Evolutionary conservation across 1,140 invertebrate genomes (phyloP).

Genomic region (Riptortus pedestris): DNA sequence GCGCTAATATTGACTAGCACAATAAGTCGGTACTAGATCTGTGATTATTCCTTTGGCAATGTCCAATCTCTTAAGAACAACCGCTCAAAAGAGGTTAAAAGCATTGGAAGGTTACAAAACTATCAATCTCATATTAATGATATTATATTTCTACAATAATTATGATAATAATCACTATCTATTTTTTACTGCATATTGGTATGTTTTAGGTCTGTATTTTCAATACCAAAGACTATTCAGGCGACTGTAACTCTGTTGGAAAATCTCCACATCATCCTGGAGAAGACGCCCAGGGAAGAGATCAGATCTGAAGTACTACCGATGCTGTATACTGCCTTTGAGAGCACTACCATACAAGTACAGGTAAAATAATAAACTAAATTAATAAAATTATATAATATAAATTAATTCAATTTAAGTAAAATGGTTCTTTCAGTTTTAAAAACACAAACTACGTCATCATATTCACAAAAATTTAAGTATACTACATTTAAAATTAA

Average conservation of each 20-base stretch:
- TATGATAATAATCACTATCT: not conserved
- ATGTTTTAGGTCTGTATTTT: conserved; percentile 55
- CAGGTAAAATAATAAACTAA: conserved; percentile 64
- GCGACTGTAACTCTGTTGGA: conserved; percentile 83
- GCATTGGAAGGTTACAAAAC: too few relatives aligned
- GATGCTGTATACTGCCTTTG: conserved; percentile 78
- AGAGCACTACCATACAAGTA: conserved; percentile 82
- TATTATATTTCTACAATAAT: not conserved
- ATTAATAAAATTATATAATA: conserved; percentile 7
- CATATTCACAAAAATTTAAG: too few relatives aligned
- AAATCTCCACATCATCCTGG: conserved; percentile 80
- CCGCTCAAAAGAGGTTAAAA: too few relatives aligned
- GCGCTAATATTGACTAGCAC: too few relatives aligned
- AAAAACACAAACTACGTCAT: too few relatives aligned
- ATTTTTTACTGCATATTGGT: too few relatives aligned
- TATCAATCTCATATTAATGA: too few relatives aligned
- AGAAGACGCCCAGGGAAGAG: conserved; percentile 74
- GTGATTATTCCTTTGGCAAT: too few relatives aligned
- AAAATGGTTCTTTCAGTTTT: conserved; percentile 2
- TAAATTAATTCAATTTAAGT: not conserved
- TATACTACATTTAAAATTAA: too few relatives aligned
- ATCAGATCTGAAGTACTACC: conserved; percentile 72
- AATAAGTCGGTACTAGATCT: too few relatives aligned
- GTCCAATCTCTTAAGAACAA: too few relatives aligned
- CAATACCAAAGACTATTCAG: conserved; percentile 75